Percentiles rank a stretch among this genome's conserved stretches.
Evolutionary conservation across 2,888 invertebrate species (phyloP).

Genomic region (Plebejus melissa): DNA sequence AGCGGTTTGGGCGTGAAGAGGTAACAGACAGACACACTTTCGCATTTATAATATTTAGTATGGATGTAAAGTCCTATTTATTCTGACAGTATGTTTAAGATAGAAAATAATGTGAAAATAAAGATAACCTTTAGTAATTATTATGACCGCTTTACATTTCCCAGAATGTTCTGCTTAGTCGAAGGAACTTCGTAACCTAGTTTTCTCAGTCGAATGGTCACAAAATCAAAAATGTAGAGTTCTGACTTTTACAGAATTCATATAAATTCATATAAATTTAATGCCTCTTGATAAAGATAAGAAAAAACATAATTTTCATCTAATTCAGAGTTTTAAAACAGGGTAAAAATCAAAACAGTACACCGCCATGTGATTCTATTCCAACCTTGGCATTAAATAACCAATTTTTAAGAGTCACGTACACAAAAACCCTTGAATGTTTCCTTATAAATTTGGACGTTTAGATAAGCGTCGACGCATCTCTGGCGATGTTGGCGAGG

Average conservation of each 20-base stretch:
- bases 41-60: no score
- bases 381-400: conserved; percentile 7
- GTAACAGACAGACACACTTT: no score
- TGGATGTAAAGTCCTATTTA: not conserved
- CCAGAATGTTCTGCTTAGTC: not conserved
- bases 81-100: no score
- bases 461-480: conserved; percentile 58
- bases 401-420: conserved; percentile 35
- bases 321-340: not conserved
- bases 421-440: conserved; percentile 42
- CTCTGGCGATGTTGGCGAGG: conserved; percentile 72
- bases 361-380: not conserved
- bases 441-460: conserved; percentile 54
- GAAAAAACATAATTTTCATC: not conserved
- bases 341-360: not conserved
- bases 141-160: not conserved
- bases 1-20: no score
- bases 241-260: not conserved
- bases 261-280: no score
- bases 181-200: not conserved
- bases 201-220: not conserved
- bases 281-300: no score
- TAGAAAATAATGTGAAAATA: not conserved
- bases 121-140: not conserved
- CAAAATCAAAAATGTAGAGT: not conserved